Percentiles rank a stretch among this genome's conserved stretches.
These are phyloP conservation scores for Sisor rabdophorus DNA, from an alignment of 2,113 vertebrate species.

Conservation along the genomic window DNA sequence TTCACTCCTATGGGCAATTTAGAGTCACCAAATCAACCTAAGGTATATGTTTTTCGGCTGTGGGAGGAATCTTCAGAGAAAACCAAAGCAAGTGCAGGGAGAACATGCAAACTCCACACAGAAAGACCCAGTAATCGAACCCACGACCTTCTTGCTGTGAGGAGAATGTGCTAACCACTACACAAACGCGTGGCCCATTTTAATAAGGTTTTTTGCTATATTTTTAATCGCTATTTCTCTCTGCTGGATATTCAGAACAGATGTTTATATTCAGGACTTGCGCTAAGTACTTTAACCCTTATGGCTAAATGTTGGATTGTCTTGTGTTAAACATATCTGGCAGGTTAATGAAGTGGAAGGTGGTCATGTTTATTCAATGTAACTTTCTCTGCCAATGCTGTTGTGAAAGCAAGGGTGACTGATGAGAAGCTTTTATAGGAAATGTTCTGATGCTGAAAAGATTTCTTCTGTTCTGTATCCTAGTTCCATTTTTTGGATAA, in stretches of 20 bases:
- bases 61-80: too few species aligned
- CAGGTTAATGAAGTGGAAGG: neutral
- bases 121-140: too few species aligned
- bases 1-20: too few species aligned
- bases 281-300: neutral
- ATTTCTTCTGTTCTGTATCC: neutral
- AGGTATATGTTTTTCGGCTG: too few species aligned
- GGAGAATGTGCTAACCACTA: too few species aligned
- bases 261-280: neutral
- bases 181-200: too few species aligned
- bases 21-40: too few species aligned
- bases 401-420: neutral
- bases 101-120: too few species aligned
- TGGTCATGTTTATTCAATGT: neutral
- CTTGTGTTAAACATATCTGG: neutral
- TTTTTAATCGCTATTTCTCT: too few species aligned
- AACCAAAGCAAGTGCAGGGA: too few species aligned
- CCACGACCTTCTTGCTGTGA: too few species aligned
- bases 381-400: neutral
- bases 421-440: neutral
- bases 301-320: neutral
- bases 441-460: neutral
- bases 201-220: too few species aligned
- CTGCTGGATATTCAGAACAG: neutral
- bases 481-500: neutral